A percentile compares a stretch with the other conserved stretches of the same genome.
These are phyloP conservation scores for Drosophila subobscura DNA, from an alignment of 1,140 invertebrate genomes.

Conservation along the genomic window DNA sequence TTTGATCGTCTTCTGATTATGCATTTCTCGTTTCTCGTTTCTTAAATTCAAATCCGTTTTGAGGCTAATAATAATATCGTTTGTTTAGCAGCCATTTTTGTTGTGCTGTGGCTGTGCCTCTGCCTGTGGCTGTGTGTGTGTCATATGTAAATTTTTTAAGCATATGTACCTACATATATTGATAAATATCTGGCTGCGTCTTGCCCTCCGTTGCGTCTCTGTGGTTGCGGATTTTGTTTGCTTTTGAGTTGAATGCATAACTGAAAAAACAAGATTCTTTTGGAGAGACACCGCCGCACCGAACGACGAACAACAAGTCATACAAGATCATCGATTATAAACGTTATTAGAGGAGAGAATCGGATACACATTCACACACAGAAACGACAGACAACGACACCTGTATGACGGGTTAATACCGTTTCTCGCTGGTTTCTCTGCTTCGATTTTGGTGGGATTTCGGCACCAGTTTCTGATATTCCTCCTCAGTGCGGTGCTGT, in stretches of 20 bases:
- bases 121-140: slow-evolving; percentile 44
- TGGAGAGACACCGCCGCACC: neutral
- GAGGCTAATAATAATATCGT: slow-evolving; percentile 66
- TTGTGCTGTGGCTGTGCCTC: slow-evolving; percentile 16
- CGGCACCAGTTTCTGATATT: slow-evolving; percentile 43
- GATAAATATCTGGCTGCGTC: slow-evolving; percentile 32
- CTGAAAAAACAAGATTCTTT: slow-evolving; percentile 70
- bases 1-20: slow-evolving; percentile 8
- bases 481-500: slow-evolving; percentile 5
- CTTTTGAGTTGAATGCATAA: slow-evolving; percentile 39
- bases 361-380: slow-evolving; percentile 31
- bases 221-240: slow-evolving; percentile 27
- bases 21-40: slow-evolving; percentile 2
- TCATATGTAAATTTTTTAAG: slow-evolving; percentile 66
- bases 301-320: slow-evolving; percentile 63
- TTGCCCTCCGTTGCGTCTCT: neutral
- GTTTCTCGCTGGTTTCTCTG: slow-evolving; percentile 45
- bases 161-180: slow-evolving; percentile 53
- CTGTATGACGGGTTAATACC: slow-evolving; percentile 62
- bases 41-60: slow-evolving; percentile 39
- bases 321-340: slow-evolving; percentile 74
- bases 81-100: slow-evolving; percentile 46
- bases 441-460: slow-evolving; percentile 43
- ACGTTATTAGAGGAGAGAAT: slow-evolving; percentile 63
- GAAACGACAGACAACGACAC: slow-evolving; percentile 15